phyloP scores from a whole-genome alignment of 2,797 vertebrate genomes.

The Chrosomus eos region DNA sequence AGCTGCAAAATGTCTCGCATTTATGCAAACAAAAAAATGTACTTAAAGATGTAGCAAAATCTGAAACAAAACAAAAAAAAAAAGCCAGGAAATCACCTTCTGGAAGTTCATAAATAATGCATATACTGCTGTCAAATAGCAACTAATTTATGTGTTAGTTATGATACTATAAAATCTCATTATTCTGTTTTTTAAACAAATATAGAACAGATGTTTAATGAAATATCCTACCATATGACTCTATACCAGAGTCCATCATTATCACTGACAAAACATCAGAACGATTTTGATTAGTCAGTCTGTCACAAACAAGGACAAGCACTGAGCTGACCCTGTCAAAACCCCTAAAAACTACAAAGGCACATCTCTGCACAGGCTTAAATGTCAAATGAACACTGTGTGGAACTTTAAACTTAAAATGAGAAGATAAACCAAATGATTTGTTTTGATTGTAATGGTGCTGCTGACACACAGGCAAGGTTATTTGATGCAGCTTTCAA shows the following conservation, averaged over 20 bases:
- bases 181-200: background rate
- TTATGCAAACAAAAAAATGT: background rate
- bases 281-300: background rate
- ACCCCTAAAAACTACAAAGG: background rate
- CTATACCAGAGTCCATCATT: background rate
- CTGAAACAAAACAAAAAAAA: no score
- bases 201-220: background rate
- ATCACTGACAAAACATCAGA: conserved; percentile 19
- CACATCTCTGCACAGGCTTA: background rate
- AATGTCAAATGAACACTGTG: background rate
- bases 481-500: background rate
- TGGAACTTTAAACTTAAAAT: background rate
- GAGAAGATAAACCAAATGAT: background rate
- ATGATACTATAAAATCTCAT: background rate
- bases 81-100: background rate
- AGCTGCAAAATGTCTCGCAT: background rate
- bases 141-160: background rate
- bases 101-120: background rate
- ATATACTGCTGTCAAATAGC: background rate
- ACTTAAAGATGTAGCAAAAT: background rate
- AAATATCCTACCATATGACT: background rate
- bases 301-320: conserved; percentile 22
- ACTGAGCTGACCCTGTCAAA: conserved; percentile 18
- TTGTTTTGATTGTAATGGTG: conserved; percentile 3
- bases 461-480: background rate